These are phyloP conservation scores for Pogonophryne albipinna DNA, from an alignment of 2,797 vertebrate genomes.

Conservation along the genomic window DNA sequence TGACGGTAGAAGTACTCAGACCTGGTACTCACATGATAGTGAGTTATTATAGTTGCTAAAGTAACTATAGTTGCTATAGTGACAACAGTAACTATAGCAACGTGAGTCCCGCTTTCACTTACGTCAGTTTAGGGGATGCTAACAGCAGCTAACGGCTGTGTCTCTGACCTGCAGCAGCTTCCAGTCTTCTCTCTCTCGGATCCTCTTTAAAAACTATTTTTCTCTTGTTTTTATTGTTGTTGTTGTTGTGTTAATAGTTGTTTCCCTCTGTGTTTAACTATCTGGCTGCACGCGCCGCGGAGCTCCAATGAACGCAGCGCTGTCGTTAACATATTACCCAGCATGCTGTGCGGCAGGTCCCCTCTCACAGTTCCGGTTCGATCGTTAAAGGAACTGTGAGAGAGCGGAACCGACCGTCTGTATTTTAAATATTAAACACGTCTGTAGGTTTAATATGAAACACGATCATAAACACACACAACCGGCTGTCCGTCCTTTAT, in stretches of 20 bases:
- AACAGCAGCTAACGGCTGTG: not conserved
- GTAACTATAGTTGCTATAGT: too few relatives aligned
- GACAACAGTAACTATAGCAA: not conserved
- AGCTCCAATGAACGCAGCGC: slow-evolving; percentile 47
- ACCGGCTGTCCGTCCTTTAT: too few relatives aligned
- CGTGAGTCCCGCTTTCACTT: not conserved
- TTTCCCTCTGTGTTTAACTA: not conserved
- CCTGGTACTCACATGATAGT: too few relatives aligned
- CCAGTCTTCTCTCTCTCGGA: not conserved
- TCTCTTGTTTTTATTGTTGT: not conserved
- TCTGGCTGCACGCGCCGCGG: not conserved
- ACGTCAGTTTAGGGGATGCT: not conserved
- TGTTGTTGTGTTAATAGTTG: not conserved
- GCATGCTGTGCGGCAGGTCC: slow-evolving; percentile 38
- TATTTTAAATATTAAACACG: not conserved
- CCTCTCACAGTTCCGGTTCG: not conserved
- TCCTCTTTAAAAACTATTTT: rapidly evolving
- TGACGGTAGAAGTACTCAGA: too few relatives aligned
- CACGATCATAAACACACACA: too few relatives aligned
- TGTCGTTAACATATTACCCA: slow-evolving; percentile 70
- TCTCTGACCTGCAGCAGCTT: not conserved
- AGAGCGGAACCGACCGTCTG: not conserved
- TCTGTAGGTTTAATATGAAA: too few relatives aligned
- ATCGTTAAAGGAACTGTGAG: rapidly evolving
- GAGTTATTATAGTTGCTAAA: too few relatives aligned